These are phyloP conservation scores for Leucophenga varia DNA, from an alignment of 1,140 invertebrate genomes.

Conservation along the genomic window DNA sequence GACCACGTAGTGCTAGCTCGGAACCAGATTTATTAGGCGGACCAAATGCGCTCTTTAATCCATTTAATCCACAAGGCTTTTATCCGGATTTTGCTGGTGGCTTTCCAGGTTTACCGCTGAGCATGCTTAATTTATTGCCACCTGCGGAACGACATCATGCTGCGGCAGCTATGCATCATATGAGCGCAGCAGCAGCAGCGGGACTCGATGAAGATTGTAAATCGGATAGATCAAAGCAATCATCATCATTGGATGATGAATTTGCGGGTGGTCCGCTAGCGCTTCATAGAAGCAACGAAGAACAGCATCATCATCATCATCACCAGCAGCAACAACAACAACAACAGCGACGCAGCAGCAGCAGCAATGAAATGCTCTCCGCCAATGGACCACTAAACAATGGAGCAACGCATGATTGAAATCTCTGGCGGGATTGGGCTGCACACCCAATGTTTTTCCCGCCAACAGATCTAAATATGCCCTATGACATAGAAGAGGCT, in stretches of 20 bases:
- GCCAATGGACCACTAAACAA: slow-evolving; percentile 57
- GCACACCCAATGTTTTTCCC: slow-evolving; percentile 54
- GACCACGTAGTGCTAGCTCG: slow-evolving; percentile 64
- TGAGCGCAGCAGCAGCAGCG: slow-evolving; percentile 48
- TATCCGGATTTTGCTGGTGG: slow-evolving; percentile 76
- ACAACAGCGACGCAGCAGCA: slow-evolving; percentile 29
- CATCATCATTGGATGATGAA: slow-evolving; percentile 66
- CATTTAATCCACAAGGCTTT: slow-evolving; percentile 69
- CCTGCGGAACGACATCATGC: slow-evolving; percentile 69
- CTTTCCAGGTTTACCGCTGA: slow-evolving; percentile 75
- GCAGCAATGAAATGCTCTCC: slow-evolving; percentile 19
- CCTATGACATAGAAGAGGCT: slow-evolving; percentile 32
- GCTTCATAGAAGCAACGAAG: slow-evolving; percentile 60
- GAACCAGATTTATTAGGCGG: slow-evolving; percentile 63
- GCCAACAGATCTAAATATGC: slow-evolving; percentile 12
- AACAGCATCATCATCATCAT: slow-evolving; percentile 47
- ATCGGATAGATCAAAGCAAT: slow-evolving; percentile 65
- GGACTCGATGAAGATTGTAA: slow-evolving; percentile 67
- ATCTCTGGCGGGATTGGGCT: slow-evolving; percentile 56
- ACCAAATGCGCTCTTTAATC: slow-evolving; percentile 68
- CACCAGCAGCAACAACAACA: slow-evolving; percentile 17
- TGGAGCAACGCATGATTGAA: slow-evolving; percentile 64
- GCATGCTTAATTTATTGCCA: slow-evolving; percentile 78
- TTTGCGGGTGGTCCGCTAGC: slow-evolving; percentile 57
- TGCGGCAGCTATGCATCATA: slow-evolving; percentile 56